A percentile compares a stretch with the other conserved stretches of the same genome.
These are phyloP conservation scores for Scrobipalpa atriplicella DNA, from an alignment of 2,888 invertebrate species.

Conservation along the genomic window DNA sequence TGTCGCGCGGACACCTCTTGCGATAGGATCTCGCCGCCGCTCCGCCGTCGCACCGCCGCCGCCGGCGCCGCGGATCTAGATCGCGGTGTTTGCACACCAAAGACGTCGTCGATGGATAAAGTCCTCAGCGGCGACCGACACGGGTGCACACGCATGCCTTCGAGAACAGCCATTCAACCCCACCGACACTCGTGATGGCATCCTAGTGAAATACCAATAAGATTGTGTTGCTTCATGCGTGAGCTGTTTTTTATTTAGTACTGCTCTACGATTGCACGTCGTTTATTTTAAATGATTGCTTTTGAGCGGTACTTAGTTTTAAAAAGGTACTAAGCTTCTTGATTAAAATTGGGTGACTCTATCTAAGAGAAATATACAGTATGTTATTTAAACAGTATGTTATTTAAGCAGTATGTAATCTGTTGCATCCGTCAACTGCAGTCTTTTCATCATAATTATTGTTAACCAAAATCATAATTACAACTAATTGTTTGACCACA, in stretches of 20 bases:
- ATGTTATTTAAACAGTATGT: background rate
- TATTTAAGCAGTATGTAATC: background rate
- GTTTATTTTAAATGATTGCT: background rate
- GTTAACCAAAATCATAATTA: slow-evolving; percentile 43
- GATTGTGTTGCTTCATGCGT: slow-evolving; percentile 14
- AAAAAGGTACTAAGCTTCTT: background rate
- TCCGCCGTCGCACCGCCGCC: slow-evolving; percentile 57
- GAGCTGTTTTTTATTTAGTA: slow-evolving; percentile 23
- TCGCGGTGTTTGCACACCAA: slow-evolving; percentile 72
- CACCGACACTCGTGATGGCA: slow-evolving; percentile 65
- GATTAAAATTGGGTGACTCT: too few relatives aligned
- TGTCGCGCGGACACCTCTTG: slow-evolving; percentile 70
- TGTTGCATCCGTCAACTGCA: background rate
- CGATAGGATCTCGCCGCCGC: slow-evolving; percentile 74
- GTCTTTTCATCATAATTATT: slow-evolving; percentile 33
- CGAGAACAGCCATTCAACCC: slow-evolving; percentile 55
- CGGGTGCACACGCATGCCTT: slow-evolving; percentile 62
- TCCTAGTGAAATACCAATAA: slow-evolving; percentile 58
- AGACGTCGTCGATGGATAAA: slow-evolving; percentile 75
- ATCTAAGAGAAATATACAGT: too few relatives aligned
- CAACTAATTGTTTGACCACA: slow-evolving; percentile 49
- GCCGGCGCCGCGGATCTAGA: slow-evolving; percentile 73
- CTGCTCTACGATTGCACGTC: background rate
- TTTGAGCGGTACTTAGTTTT: background rate
- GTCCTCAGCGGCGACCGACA: slow-evolving; percentile 56